These are phyloP conservation scores for Megalops atlanticus DNA, from an alignment of 2,113 vertebrate species.

Conservation along the genomic window DNA sequence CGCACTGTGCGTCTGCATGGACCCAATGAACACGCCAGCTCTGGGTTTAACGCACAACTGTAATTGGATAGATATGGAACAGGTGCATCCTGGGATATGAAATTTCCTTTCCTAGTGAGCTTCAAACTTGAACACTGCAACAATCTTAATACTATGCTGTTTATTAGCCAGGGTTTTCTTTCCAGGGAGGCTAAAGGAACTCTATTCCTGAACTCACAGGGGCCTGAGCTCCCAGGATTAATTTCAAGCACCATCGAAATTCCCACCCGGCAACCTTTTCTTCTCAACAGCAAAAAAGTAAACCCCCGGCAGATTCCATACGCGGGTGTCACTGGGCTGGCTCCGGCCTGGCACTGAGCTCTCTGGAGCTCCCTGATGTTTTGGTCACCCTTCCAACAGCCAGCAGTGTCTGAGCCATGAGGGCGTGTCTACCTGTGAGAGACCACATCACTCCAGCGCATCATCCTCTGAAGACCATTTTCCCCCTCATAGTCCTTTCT, in stretches of 20 bases:
- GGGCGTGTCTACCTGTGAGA: not conserved
- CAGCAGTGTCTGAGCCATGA: not conserved
- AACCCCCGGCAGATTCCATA: not conserved
- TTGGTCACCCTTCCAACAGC: not conserved
- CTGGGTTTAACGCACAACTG: no score
- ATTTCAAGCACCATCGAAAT: not conserved
- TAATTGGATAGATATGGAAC: no score
- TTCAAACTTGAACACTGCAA: no score
- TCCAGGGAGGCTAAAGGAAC: no score
- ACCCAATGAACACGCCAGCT: no score
- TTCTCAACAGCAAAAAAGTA: not conserved
- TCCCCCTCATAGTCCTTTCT: not conserved
- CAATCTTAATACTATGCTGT: no score
- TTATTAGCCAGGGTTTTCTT: no score
- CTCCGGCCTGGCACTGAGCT: not conserved
- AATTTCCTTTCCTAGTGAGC: no score
- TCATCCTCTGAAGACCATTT: not conserved
- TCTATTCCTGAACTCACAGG: no score
- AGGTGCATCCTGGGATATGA: no score
- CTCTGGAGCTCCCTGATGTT: not conserved
- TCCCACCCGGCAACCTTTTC: not conserved
- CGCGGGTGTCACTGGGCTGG: not conserved
- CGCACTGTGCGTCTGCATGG: no score
- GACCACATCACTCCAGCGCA: not conserved
- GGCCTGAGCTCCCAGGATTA: no score